Evolutionary conservation across 2,797 vertebrate genomes (phyloP).

Genomic region (Poecilia velifera): DNA sequence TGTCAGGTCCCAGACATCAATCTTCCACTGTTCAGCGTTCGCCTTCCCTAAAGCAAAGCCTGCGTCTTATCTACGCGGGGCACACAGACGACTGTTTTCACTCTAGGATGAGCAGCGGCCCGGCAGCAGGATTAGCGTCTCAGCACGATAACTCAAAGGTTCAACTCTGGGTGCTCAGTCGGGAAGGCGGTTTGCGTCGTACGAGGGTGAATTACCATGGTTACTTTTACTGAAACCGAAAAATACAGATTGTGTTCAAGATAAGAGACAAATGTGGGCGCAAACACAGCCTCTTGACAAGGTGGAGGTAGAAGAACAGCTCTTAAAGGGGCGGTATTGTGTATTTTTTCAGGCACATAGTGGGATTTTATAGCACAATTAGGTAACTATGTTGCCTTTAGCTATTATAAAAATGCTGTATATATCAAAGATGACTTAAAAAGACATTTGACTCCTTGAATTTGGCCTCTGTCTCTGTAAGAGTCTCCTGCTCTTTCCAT

Average conservation of each 20-base stretch:
- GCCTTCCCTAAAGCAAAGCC: constrained; percentile 61
- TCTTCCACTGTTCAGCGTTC: constrained; percentile 46
- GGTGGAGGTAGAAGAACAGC: neutral
- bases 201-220: neutral
- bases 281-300: neutral
- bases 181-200: neutral
- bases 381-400: neutral
- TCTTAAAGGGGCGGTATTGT: neutral
- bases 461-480: neutral
- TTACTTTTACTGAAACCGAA: neutral
- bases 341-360: neutral
- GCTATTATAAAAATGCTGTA: neutral
- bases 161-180: neutral
- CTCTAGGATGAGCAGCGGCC: constrained; percentile 30
- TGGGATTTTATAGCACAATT: neutral
- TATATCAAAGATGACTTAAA: neutral
- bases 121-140: neutral
- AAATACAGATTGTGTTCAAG: neutral
- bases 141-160: neutral
- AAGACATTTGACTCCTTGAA: neutral
- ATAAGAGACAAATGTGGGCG: neutral
- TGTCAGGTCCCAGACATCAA: constrained; percentile 61
- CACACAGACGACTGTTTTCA: constrained; percentile 49
- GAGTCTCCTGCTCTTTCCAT: neutral
- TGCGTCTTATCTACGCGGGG: constrained; percentile 71